A percentile compares a stretch with the other conserved stretches of the same genome.
phyloP scores from a whole-genome alignment of 1,140 invertebrate species.

The Aphis gossypii region DNA sequence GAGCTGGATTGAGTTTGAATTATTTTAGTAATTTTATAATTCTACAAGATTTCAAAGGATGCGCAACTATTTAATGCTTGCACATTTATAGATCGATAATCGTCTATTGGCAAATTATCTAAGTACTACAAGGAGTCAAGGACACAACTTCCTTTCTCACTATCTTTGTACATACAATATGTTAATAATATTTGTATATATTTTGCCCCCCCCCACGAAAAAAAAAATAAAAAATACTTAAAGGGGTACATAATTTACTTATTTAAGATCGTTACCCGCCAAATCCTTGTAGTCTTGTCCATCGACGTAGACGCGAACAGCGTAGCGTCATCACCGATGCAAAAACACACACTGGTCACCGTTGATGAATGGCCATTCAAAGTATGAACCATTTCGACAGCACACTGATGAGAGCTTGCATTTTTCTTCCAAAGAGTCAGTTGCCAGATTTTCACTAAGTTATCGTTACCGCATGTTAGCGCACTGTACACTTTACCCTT shows the following conservation, averaged over 20 bases:
- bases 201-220: background rate
- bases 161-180: background rate
- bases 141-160: background rate
- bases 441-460: slow-evolving; percentile 78
- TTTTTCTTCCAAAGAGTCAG: slow-evolving; percentile 63
- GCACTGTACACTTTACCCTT: slow-evolving; percentile 67
- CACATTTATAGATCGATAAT: background rate
- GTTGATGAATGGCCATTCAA: slow-evolving; percentile 66
- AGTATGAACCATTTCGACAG: background rate
- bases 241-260: background rate
- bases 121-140: background rate
- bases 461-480: slow-evolving; percentile 76
- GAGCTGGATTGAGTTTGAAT: background rate
- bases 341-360: slow-evolving; percentile 73
- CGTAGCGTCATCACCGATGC: slow-evolving; percentile 66
- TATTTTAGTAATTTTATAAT: background rate
- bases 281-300: slow-evolving; percentile 76
- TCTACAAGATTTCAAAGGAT: background rate
- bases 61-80: background rate
- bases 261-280: slow-evolving; percentile 67
- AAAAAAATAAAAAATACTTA: background rate
- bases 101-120: background rate
- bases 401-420: background rate
- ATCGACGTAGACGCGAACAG: slow-evolving; percentile 73
- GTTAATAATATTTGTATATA: background rate